Base-by-base conservation (phyloP, 1,140 invertebrate genomes). In the Nebria ingens region DNA sequence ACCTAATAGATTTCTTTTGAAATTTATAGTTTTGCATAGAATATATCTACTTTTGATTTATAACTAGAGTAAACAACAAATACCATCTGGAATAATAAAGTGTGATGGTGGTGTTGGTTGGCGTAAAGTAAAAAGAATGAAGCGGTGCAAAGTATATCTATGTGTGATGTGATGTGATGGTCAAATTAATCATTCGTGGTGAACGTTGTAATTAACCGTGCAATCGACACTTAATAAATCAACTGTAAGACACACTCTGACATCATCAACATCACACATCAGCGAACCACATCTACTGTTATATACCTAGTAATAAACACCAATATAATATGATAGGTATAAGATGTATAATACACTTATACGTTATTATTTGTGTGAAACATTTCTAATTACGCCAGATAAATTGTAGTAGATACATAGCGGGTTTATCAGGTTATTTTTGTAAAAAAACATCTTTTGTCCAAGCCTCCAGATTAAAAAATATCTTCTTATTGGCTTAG, bases 211-310 rank as follows among this genome's bases (percentile, higher is more conserved):
- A 45, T 45, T 45, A 45, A 17, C 40, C 15, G 15, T 6, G 3
- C 40, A 12, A 45, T 45, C 40, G 40, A 45, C 40, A 45, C 40
- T 45, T 45, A 45, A 45, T 45, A 45, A 45, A 45, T 45, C 40
- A 45, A 45, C 25, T 29, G 4, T n/a, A n/a, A n/a, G n/a, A n/a
- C n/a, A n/a, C n/a, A n/a, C n/a, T n/a, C n/a, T n/a, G n/a, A n/a
- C n/a, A n/a, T n/a, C n/a, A n/a, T n/a, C n/a, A 34, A 34, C 25
- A 34, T n/a, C 25, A n/a, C 6, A 34, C 25, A n/a, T 9, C 25
- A 34, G 25, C 6, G 6, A 34, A n/a, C 6, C 25, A 34, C 6
- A 34, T n/a, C 6, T 6, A 34, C 25, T 6, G 25, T 9, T n/a
- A 34, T 34, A 34, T 34, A 34, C 6, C 25, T 9, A 9, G 25